A percentile compares a stretch with the other conserved stretches of the same genome.
These are phyloP conservation scores for Sphaerodactylus townsendi DNA, from an alignment of 2,113 vertebrate species.

Conservation along the genomic window DNA sequence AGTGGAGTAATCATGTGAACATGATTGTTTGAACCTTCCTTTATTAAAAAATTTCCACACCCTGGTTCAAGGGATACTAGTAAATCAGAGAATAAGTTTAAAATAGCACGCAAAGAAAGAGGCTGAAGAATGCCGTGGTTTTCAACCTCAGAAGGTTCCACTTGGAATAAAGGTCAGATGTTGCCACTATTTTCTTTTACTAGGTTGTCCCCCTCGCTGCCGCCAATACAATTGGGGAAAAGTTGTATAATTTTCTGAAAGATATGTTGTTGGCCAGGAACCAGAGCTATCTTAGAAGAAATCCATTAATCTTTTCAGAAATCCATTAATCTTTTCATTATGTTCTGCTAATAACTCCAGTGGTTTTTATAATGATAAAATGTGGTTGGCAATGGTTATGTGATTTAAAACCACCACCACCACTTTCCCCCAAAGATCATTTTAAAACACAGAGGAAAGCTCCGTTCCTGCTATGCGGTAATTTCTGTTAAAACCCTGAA, in stretches of 20 bases:
- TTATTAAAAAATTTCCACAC: background rate
- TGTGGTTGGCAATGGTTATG: accelerated
- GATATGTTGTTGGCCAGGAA: constrained; percentile 28
- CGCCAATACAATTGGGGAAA: background rate
- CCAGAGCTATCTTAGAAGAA: constrained; percentile 30
- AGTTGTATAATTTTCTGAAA: background rate
- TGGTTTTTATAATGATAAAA: constrained; percentile 48
- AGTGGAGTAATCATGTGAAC: background rate
- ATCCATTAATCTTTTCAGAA: constrained; percentile 12
- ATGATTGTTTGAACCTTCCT: background rate
- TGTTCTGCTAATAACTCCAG: constrained; percentile 41
- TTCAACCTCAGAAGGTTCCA: background rate
- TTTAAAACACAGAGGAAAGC: constrained; percentile 54
- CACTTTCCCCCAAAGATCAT: constrained; percentile 29
- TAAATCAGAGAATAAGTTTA: background rate
- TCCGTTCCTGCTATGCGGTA: constrained; percentile 48
- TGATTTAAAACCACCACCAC: constrained; percentile 39
- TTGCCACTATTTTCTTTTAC: constrained; percentile 12
- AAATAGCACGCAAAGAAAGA: background rate
- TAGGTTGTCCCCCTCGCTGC: constrained; percentile 20
- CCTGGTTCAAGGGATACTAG: background rate
- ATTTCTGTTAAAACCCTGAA: constrained; percentile 18
- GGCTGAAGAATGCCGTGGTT: background rate
- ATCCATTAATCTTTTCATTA: constrained; percentile 18
- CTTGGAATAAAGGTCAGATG: constrained; percentile 28